Conservation (phyloP, 2,113 vertebrate genomes). For the Pomatostomus ruficeps region DNA sequence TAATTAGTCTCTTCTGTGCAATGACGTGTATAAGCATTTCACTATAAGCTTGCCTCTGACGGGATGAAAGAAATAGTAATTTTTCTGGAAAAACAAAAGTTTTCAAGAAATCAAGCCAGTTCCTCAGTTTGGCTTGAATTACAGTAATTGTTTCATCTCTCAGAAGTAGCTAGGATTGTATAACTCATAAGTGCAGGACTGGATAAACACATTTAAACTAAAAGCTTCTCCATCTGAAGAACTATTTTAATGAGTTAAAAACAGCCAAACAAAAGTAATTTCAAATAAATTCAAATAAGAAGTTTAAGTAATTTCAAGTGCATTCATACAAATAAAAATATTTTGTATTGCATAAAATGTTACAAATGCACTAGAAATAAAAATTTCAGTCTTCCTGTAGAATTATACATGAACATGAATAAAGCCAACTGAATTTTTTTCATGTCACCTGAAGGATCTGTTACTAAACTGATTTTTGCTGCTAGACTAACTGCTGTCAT, state of each 20-base stretch:
- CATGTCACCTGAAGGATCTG: neutral
- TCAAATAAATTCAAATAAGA: neutral
- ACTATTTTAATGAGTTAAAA: neutral
- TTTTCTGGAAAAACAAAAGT: neutral
- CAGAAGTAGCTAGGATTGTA: neutral
- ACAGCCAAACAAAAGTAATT: neutral
- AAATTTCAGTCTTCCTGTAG: neutral
- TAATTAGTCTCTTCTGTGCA: neutral
- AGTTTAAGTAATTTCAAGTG: neutral
- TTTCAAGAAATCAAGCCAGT: neutral
- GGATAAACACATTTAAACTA: neutral
- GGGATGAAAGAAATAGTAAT: neutral
- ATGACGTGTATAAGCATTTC: neutral
- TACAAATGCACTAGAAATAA: neutral
- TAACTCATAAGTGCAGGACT: neutral
- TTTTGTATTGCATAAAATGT: neutral
- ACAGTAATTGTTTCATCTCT: neutral
- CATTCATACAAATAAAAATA: neutral
- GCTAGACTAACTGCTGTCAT: neutral
- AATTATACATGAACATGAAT: neutral
- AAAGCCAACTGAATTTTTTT: neutral
- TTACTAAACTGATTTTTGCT: neutral
- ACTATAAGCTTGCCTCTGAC: neutral
- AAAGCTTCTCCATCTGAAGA: neutral
- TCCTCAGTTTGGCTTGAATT: neutral